These are phyloP conservation scores for Zaprionus vittiger DNA, from an alignment of 1,140 invertebrate genomes.

Conservation along the genomic window DNA sequence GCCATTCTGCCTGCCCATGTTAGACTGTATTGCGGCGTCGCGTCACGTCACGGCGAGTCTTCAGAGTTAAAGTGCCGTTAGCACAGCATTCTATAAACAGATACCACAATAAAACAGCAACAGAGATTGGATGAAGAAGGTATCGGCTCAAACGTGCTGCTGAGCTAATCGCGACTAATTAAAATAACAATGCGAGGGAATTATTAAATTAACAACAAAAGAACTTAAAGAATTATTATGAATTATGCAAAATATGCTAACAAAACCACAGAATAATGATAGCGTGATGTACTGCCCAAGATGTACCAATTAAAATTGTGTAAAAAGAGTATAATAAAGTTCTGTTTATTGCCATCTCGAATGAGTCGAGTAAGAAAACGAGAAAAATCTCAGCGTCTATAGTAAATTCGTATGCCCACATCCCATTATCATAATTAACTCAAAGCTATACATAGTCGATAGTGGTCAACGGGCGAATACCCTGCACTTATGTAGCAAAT, in stretches of 20 bases:
- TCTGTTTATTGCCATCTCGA: not conserved
- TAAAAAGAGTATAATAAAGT: constrained; percentile 9
- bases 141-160: constrained; percentile 62
- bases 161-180: constrained; percentile 62
- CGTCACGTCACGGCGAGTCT: not conserved
- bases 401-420: not conserved
- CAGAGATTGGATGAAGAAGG: constrained; percentile 14
- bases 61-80: constrained; percentile 1
- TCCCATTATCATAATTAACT: constrained; percentile 2
- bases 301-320: constrained; percentile 3
- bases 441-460: not conserved
- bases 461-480: not conserved
- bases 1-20: constrained; percentile 27
- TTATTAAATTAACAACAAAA: constrained; percentile 44
- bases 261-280: constrained; percentile 6
- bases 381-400: not conserved
- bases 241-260: constrained; percentile 37
- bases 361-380: not conserved
- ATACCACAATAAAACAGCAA: constrained; percentile 23
- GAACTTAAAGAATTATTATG: constrained; percentile 29
- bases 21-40: not conserved
- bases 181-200: constrained; percentile 61
- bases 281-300: constrained; percentile 17
- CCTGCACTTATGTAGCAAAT: not conserved
- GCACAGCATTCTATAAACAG: constrained; percentile 9